These are phyloP conservation scores for Myiotriccus ornatus DNA, from an alignment of 2,797 vertebrate genomes.

Conservation along the genomic window DNA sequence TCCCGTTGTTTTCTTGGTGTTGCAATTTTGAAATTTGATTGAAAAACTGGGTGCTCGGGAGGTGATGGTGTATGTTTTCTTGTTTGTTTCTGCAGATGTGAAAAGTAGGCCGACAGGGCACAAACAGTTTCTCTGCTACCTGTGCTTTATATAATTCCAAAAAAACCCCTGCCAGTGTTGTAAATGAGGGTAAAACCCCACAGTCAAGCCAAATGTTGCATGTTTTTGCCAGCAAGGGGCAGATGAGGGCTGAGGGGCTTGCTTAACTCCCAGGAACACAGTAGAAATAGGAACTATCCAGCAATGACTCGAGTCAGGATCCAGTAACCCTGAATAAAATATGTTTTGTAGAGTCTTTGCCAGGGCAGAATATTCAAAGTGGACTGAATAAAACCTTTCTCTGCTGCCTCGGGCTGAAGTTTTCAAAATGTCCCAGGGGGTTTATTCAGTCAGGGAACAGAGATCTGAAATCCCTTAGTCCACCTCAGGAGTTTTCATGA, in stretches of 20 bases:
- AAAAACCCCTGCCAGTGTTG: accelerated
- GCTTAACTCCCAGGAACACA: neutral
- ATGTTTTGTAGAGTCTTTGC: neutral
- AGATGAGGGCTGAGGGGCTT: neutral
- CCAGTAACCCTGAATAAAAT: neutral
- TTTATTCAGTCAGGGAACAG: neutral
- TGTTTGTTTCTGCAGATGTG: neutral
- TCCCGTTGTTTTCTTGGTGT: neutral
- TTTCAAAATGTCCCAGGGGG: neutral
- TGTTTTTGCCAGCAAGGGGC: neutral
- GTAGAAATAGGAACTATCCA: neutral
- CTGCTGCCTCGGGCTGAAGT: neutral
- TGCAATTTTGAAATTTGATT: neutral
- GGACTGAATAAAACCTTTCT: neutral
- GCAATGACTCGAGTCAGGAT: neutral
- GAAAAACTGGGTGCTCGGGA: neutral
- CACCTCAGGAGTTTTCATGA: neutral
- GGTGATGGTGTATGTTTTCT: neutral
- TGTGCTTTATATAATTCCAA: neutral
- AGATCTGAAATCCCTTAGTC: neutral
- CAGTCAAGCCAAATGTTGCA: accelerated
- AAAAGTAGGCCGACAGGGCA: neutral
- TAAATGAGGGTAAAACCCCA: neutral
- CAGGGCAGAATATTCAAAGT: neutral
- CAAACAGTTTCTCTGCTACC: neutral